phyloP scores from a whole-genome alignment of 1,140 invertebrate species.

The Trichonephila inaurata region DNA sequence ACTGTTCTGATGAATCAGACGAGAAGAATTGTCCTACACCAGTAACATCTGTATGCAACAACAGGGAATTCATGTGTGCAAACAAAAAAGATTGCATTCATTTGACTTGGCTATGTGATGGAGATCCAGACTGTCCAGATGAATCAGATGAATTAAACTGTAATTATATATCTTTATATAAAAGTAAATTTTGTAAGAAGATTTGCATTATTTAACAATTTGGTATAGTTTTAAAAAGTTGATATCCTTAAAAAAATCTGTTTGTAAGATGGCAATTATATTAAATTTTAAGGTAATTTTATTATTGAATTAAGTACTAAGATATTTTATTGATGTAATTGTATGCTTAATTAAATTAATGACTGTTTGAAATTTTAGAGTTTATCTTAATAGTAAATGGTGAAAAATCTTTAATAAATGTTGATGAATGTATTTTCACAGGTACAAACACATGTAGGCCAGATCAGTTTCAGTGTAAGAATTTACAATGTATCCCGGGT shows the following conservation, averaged over 20 bases:
- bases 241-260: neutral
- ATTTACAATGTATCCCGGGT: conserved; percentile 84
- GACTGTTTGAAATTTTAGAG: no score
- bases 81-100: conserved; percentile 79
- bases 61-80: conserved; percentile 79
- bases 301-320: no score
- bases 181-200: no score
- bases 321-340: neutral
- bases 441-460: conserved; percentile 82
- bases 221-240: no score
- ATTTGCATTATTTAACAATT: no score
- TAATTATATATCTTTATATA: conserved; percentile 14
- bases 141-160: conserved; percentile 79
- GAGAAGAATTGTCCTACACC: conserved; percentile 83
- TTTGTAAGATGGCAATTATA: no score
- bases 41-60: conserved; percentile 46
- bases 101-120: conserved; percentile 80
- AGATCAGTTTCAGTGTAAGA: conserved; percentile 86
- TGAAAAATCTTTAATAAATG: neutral
- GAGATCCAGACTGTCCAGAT: conserved; percentile 80
- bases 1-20: conserved; percentile 78
- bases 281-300: neutral
- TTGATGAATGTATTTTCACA: conserved; percentile 1
- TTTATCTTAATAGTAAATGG: no score
- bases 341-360: no score